Base-by-base conservation (phyloP, 2,113 vertebrate species). In the Ptilonorhynchus violaceus region DNA sequence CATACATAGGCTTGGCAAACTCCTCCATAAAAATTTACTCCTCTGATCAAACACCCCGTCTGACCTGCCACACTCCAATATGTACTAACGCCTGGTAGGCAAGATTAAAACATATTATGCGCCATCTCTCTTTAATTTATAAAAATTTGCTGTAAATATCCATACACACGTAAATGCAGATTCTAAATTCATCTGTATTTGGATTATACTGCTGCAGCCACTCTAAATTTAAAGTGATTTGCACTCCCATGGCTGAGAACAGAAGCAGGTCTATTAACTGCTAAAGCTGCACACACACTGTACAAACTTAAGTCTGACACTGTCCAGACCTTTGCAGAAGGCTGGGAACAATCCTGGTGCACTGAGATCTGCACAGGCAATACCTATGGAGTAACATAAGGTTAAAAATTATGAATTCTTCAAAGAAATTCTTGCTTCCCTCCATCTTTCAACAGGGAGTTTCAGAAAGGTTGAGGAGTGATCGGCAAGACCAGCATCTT, bases 361-460 rank as follows among this genome's bases (percentile, higher is more conserved):
- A 33, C 15, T 23, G 8, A 59, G 58, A 86, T 47, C 35, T 15
- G 47, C 58, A 49, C 8, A 25, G 39, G 23, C 16, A 13, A 2
- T 20, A 50, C 41, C 24, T 24, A 22, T 0, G 5, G 74, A 66
- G 31, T 7, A 58, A 66, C 4, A 28, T 5, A 21, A 76, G 15
- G 21, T 39, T 31, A 2, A 41, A 85, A 83, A n/a, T 35, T 25
- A 31, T 64, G n/a, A 59, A 30, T 42, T 42, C 35, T 75, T 66
- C 9, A 59, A 33, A 85, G 4, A 64, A 68, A 82, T 20, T 69
- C 27, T 82, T 75, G 28, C 25, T 93, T 91, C 56, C 31, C 47
- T 89, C 62, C 31, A 4, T 84, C 60, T 96, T 81, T 73, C 60
- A 44, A n/a, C 82, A 97, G 97, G 84, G 60, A 95, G 93, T 33